Conservation (phyloP, 2,113 vertebrate genomes). For the Tachycineta bicolor region DNA sequence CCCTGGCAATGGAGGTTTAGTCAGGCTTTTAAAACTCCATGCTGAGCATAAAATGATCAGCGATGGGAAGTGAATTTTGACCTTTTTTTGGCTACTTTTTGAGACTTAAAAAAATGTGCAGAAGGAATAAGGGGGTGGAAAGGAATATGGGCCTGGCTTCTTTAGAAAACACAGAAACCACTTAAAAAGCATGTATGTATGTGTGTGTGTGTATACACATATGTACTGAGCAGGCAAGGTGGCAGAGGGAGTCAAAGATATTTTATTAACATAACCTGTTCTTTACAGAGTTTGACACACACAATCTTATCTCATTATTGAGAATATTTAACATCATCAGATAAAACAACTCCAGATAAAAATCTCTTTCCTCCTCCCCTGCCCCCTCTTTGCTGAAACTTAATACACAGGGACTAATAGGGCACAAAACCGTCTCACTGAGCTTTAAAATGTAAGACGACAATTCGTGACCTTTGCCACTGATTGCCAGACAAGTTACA, state of each 20-base stretch:
- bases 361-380: constrained; percentile 4
- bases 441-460: constrained; percentile 34
- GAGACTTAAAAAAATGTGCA: background rate
- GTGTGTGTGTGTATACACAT: background rate
- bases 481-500: constrained; percentile 57
- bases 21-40: background rate
- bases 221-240: background rate
- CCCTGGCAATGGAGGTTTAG: background rate
- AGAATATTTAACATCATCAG: constrained; percentile 37
- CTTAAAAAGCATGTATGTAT: background rate
- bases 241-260: background rate
- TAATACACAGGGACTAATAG: constrained; percentile 38
- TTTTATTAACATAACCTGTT: background rate
- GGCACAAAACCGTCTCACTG: constrained; percentile 10
- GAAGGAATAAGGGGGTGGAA: background rate
- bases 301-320: constrained; percentile 30
- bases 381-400: constrained; percentile 38
- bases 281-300: background rate
- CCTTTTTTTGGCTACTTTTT: background rate
- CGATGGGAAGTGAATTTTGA: background rate
- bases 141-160: background rate
- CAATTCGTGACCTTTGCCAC: constrained; percentile 44
- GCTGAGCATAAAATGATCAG: background rate
- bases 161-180: background rate
- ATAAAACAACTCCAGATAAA: constrained; percentile 7